Evolutionary conservation across 2,113 vertebrate genomes (phyloP).

Genomic region (Tragelaphus scriptus): DNA sequence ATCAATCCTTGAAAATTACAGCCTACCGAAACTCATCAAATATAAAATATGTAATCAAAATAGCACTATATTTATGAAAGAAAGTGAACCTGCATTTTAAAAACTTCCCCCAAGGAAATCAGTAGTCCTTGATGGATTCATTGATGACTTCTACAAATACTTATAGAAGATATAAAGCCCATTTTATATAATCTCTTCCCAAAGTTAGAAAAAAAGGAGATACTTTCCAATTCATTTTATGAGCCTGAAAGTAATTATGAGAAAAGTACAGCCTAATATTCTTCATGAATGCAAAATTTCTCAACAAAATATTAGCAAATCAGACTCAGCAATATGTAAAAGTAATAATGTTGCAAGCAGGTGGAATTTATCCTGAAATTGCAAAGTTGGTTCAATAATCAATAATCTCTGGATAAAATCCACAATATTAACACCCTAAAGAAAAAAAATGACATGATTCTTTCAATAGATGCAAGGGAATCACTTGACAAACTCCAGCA

Average conservation of each 20-base stretch:
- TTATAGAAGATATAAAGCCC: neutral
- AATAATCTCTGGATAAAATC: neutral
- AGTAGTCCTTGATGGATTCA: neutral
- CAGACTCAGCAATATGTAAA: neutral
- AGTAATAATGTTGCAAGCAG: neutral
- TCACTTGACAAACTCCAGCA: neutral
- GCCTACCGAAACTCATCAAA: neutral
- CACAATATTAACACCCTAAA: neutral
- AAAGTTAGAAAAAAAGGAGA: neutral
- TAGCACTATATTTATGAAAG: neutral
- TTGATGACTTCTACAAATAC: neutral
- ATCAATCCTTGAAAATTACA: neutral
- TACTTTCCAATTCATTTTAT: neutral
- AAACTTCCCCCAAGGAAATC: neutral
- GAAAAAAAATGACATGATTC: neutral
- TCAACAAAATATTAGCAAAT: slow-evolving; percentile 13
- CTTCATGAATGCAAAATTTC: neutral
- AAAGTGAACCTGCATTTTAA: neutral
- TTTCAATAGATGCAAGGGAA: neutral
- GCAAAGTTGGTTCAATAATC: neutral
- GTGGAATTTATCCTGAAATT: neutral
- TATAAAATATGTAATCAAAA: neutral
- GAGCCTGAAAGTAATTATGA: neutral
- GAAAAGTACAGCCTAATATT: neutral
- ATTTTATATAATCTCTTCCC: neutral